Conservation (phyloP, 2,113 vertebrate genomes). For the Pangasianodon gigas region DNA sequence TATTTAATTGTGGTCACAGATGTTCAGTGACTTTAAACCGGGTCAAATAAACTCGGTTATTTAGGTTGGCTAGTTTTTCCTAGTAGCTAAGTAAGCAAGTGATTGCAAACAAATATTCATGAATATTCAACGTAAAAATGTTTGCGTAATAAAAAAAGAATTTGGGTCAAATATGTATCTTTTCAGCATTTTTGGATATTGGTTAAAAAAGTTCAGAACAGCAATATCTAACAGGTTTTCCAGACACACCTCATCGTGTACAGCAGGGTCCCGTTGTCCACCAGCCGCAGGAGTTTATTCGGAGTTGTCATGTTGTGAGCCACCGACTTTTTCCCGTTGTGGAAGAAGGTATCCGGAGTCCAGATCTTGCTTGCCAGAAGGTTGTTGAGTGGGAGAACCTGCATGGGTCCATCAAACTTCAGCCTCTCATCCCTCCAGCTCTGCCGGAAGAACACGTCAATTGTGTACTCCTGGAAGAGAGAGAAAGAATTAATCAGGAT, state of each 20-base stretch:
- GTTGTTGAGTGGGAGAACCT: conserved; percentile 80
- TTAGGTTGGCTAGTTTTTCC: no score
- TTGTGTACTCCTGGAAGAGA: conserved; percentile 76
- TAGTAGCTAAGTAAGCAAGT: no score
- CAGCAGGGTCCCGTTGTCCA: conserved; percentile 79
- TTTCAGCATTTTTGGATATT: not conserved
- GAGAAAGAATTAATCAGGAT: conserved; percentile 24
- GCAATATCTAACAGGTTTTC: not conserved
- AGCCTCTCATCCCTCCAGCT: conserved; percentile 80
- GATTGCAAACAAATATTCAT: no score
- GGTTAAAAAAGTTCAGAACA: not conserved
- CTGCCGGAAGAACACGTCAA: conserved; percentile 82
- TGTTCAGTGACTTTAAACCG: no score
- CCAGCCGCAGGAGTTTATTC: conserved; percentile 79
- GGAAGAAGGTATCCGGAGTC: conserved; percentile 84
- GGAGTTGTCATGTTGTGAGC: conserved; percentile 84
- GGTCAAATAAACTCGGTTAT: no score
- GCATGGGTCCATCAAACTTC: conserved; percentile 81
- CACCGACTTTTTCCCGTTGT: conserved; percentile 83
- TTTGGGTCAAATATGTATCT: not conserved
- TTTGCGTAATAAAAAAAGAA: not conserved
- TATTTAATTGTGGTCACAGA: no score
- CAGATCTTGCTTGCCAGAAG: conserved; percentile 82
- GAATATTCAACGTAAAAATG: no score
- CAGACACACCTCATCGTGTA: conserved; percentile 79